A percentile compares a stretch with the other conserved stretches of the same genome.
Conservation (phyloP, 2,797 vertebrate species). For the Denticeps clupeoides region DNA sequence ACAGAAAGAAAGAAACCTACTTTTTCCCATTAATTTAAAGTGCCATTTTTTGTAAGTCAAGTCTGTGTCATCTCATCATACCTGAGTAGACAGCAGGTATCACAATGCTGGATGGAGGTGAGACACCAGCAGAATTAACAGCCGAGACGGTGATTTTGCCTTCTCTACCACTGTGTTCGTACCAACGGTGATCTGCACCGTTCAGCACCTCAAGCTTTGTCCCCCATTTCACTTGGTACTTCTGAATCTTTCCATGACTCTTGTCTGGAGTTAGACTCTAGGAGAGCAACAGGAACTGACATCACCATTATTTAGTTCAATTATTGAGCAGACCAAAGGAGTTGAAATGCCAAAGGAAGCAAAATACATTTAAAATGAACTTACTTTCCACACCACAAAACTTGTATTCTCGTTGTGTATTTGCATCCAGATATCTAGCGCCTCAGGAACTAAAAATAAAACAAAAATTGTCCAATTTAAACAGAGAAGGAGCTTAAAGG, state of each 20-base stretch:
- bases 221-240: slow-evolving; percentile 40
- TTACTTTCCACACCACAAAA: slow-evolving; percentile 51
- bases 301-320: too few species aligned
- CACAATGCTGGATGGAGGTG: slow-evolving; percentile 36
- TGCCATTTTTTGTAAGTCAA: too few species aligned
- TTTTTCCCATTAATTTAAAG: too few species aligned
- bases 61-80: slow-evolving; percentile 20
- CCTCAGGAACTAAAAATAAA: slow-evolving; percentile 51
- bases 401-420: slow-evolving; percentile 5
- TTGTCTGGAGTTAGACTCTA: slow-evolving; percentile 35
- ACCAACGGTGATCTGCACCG: not conserved
- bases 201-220: not conserved
- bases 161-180: slow-evolving; percentile 13
- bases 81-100: slow-evolving; percentile 25
- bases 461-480: too few species aligned
- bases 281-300: slow-evolving; percentile 1
- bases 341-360: not conserved
- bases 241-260: slow-evolving; percentile 43
- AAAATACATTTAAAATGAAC: slow-evolving; percentile 6
- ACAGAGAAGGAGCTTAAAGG: too few species aligned
- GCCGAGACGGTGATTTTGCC: slow-evolving; percentile 37
- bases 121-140: slow-evolving; percentile 40
- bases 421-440: slow-evolving; percentile 53
- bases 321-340: not conserved
- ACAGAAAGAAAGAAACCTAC: too few species aligned